These are phyloP conservation scores for Eristalinus aeneus DNA, from an alignment of 2,888 invertebrate genomes.

Conservation along the genomic window DNA sequence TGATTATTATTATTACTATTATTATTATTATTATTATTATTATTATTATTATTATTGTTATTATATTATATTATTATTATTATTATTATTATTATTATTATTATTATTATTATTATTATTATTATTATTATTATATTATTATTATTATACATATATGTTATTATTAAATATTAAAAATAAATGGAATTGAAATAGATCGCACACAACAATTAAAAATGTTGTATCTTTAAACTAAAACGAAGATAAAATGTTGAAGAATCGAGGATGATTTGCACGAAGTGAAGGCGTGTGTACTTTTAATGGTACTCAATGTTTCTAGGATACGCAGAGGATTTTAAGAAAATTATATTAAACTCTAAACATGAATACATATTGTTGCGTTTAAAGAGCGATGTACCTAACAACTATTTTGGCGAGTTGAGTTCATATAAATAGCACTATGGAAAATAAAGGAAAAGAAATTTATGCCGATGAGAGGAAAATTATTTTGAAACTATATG, in stretches of 20 bases:
- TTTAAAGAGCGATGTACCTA: constrained; percentile 37
- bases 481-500: too few relatives aligned
- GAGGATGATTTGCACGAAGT: constrained; percentile 46
- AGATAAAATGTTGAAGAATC: constrained; percentile 59
- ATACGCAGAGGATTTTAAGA: constrained; percentile 77
- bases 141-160: too few relatives aligned
- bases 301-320: constrained; percentile 75
- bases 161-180: not conserved
- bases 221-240: constrained; percentile 73
- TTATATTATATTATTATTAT: not conserved
- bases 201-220: constrained; percentile 74
- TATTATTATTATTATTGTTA: constrained; percentile 58
- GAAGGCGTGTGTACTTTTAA: constrained; percentile 22
- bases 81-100: too few relatives aligned
- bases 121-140: too few relatives aligned
- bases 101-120: too few relatives aligned
- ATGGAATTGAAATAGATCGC: not conserved
- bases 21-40: constrained; percentile 26
- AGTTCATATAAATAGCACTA: too few relatives aligned
- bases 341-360: constrained; percentile 77
- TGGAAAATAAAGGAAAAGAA: too few relatives aligned
- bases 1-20: constrained; percentile 47
- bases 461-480: too few relatives aligned
- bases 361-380: constrained; percentile 74
- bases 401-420: too few relatives aligned